Conservation (phyloP, 1,140 invertebrate species). For the Tetranychus urticae region DNA sequence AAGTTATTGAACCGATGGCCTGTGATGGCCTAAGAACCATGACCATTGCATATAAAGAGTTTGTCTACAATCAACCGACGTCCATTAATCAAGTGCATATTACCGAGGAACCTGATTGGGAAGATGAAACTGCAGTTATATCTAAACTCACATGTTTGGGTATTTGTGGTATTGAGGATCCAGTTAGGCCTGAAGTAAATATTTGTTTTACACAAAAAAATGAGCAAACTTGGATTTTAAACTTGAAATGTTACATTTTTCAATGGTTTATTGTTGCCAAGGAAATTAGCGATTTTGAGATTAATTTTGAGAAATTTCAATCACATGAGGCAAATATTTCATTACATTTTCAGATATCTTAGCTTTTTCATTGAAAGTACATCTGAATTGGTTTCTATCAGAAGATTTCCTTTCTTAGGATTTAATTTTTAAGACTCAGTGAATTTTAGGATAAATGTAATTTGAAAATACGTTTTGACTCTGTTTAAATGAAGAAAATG, state of each 20-base stretch:
- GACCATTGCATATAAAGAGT: slow-evolving; percentile 73
- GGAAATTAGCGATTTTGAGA: too few relatives aligned
- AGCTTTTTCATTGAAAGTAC: too few relatives aligned
- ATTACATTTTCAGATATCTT: too few relatives aligned
- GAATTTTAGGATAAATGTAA: background rate
- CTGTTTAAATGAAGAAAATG: too few relatives aligned
- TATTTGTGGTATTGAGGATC: slow-evolving; percentile 96
- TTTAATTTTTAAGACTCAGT: background rate
- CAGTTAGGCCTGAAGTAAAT: slow-evolving; percentile 69
- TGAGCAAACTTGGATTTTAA: background rate
- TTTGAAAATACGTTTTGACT: background rate
- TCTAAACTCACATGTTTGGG: slow-evolving; percentile 80
- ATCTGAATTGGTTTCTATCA: too few relatives aligned
- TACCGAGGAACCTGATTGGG: slow-evolving; percentile 83
- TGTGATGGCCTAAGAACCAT: slow-evolving; percentile 91
- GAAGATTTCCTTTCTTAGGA: too few relatives aligned
- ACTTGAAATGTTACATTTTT: too few relatives aligned
- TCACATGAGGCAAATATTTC: too few relatives aligned
- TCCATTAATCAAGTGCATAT: slow-evolving; percentile 38
- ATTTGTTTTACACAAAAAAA: too few relatives aligned
- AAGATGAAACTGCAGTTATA: slow-evolving; percentile 80
- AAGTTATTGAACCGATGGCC: slow-evolving; percentile 98
- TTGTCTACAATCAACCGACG: slow-evolving; percentile 51
- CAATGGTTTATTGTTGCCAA: too few relatives aligned
- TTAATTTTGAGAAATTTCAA: too few relatives aligned